Evolutionary conservation across 2,888 invertebrate species (phyloP).

Genomic region (Chouioia cunea): DNA sequence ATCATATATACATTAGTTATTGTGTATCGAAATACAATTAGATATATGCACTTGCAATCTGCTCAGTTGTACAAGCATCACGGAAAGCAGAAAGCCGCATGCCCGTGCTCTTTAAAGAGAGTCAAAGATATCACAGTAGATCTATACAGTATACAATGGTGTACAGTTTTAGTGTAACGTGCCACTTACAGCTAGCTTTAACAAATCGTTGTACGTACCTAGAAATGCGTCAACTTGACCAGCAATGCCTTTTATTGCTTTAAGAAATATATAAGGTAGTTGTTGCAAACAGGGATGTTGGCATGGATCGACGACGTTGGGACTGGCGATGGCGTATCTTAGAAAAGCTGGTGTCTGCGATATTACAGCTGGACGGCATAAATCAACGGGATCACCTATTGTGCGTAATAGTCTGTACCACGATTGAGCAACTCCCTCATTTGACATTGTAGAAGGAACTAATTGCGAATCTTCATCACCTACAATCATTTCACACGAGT

Average conservation of each 20-base stretch:
- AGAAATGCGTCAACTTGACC: conserved; percentile 95
- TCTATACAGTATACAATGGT: conserved; percentile 30
- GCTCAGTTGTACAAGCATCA: conserved; percentile 30
- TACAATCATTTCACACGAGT: conserved; percentile 60
- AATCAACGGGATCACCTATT: conserved; percentile 93
- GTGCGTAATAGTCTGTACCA: conserved; percentile 97
- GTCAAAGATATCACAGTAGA: conserved; percentile 41
- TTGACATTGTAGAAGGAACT: conserved; percentile 86
- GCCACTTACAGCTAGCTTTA: conserved; percentile 14
- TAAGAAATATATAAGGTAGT: conserved; percentile 90
- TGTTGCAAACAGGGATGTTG: conserved; percentile 89
- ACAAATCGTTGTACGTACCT: conserved; percentile 74
- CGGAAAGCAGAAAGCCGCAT: conserved; percentile 35
- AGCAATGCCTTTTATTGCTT: conserved; percentile 93
- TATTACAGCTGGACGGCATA: conserved; percentile 86
- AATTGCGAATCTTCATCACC: conserved; percentile 88
- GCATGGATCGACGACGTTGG: conserved; percentile 87
- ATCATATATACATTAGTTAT: not conserved
- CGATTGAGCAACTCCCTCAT: conserved; percentile 92
- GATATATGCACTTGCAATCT: conserved; percentile 27
- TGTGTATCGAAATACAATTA: conserved; percentile 9
- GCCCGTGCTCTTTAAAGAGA: conserved; percentile 37
- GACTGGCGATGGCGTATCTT: conserved; percentile 83
- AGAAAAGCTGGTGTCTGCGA: conserved; percentile 79
- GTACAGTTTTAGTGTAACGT: conserved; percentile 39